Conservation (phyloP, 2,113 vertebrate genomes). For the Felis chaus region DNA sequence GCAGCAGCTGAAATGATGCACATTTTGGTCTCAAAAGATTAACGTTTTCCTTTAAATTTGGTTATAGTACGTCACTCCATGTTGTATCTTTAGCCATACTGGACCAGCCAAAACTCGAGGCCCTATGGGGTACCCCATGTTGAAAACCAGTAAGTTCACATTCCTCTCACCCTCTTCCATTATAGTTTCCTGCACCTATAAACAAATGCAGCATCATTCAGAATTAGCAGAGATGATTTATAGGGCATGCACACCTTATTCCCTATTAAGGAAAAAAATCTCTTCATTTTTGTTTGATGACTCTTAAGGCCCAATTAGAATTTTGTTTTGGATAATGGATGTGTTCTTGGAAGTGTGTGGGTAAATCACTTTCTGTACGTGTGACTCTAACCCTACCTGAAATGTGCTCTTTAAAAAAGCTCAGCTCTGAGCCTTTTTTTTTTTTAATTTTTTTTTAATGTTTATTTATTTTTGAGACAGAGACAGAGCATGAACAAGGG, state of each 20-base stretch:
- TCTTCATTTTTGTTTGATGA: not conserved
- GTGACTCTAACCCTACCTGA: slow-evolving; percentile 17
- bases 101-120: slow-evolving; percentile 47
- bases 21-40: not conserved
- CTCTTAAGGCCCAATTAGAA: not conserved
- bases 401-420: not conserved
- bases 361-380: not conserved
- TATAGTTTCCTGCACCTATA: not conserved
- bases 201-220: not conserved
- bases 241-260: not conserved
- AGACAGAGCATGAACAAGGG: no score
- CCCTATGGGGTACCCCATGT: not conserved
- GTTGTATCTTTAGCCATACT: not conserved
- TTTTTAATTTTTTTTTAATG: no score
- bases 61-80: not conserved
- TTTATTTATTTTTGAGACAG: no score
- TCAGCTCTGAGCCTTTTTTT: not conserved
- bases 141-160: slow-evolving; percentile 43
- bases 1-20: not conserved
- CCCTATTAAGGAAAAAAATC: not conserved
- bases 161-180: not conserved
- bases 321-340: not conserved
- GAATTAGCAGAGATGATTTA: not conserved
- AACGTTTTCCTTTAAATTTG: not conserved
- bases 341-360: not conserved